Evolutionary conservation across 1,140 invertebrate genomes (phyloP), one percentile per base, ranked within the genome.

Genomic region (Idris sp.): DNA sequence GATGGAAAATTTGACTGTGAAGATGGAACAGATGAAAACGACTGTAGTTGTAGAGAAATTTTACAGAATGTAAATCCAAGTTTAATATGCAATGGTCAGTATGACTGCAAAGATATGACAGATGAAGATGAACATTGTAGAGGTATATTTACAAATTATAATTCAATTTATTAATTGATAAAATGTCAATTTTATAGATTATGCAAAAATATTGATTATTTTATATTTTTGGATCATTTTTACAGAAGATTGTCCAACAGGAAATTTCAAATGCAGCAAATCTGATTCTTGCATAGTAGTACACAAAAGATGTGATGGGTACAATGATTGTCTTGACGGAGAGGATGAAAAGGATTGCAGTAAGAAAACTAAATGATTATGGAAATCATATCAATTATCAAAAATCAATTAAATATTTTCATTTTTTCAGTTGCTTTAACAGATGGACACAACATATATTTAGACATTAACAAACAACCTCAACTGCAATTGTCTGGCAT

Each of bases 281-380:
- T 92, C 89, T 77, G 84, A 74, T 2, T 94, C 93, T 68, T 83
- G 94, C 51, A 80, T 89, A 1, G 59, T 80, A 8, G 78, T 81
- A 6, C 87, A n/a, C n/a, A n/a, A 90, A 64, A 89, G 89, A 8
- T 95, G 94, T 80, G 89, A 95, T 49, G 6, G 40, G 7, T 7
- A 2, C 0, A 0, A 25, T 7, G 67, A 72, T 28, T 76, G 74
- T 43, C 22, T 33, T 16, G 1, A 19, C 10, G 28, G 28, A 38
- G 93, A 94, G 81, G 94, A 95, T 80, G 94, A 95, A 88, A 73
- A 84, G n/a, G 88, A 91, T 78, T 93, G 92, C 79, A 89, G 92
- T 93, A 22, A 22, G 6, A 22, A 22, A 22, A 22, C 19, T 22
- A 22, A 22, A 22, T 22, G 6, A 22, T 22, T 6, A 22, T 22